Percentiles rank a stretch among this genome's conserved stretches.
Evolutionary conservation across 2,888 invertebrate species (phyloP).

Genomic region (Labia minor): DNA sequence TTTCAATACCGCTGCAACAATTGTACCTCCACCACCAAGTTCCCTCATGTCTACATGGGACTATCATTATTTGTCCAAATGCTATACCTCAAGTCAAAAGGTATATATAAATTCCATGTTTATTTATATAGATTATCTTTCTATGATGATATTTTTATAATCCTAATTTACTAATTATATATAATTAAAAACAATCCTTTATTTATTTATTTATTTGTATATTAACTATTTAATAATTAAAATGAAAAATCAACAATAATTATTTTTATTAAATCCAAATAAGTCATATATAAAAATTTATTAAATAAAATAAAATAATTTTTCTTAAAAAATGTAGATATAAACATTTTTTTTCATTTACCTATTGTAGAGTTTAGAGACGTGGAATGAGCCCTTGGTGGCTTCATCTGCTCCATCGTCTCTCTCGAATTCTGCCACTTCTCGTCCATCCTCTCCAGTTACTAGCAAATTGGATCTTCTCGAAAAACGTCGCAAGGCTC

Average conservation of each 20-base stretch:
- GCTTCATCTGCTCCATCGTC: background rate
- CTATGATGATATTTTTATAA: no score
- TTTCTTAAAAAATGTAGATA: no score
- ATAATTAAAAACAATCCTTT: no score
- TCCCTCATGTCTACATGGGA: conserved; percentile 27
- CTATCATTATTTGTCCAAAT: conserved; percentile 26
- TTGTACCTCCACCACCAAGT: background rate
- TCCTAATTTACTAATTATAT: no score
- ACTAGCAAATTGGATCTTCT: conserved; percentile 38
- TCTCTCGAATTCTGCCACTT: conserved; percentile 24
- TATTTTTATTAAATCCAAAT: no score
- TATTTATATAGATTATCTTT: no score
- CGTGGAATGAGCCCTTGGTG: background rate
- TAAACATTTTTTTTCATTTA: background rate
- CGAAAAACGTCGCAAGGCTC: conserved; percentile 32
- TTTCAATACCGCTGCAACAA: background rate
- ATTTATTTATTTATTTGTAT: no score
- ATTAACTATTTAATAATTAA: no score
- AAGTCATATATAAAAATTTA: no score
- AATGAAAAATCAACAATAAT: no score
- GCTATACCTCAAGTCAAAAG: conserved; percentile 18
- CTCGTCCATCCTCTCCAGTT: conserved; percentile 30
- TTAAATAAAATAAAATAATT: no score
- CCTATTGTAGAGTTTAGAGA: background rate
- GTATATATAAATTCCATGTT: background rate